These are phyloP conservation scores for Melanitta fusca DNA, from an alignment of 2,797 vertebrate species.

Conservation along the genomic window DNA sequence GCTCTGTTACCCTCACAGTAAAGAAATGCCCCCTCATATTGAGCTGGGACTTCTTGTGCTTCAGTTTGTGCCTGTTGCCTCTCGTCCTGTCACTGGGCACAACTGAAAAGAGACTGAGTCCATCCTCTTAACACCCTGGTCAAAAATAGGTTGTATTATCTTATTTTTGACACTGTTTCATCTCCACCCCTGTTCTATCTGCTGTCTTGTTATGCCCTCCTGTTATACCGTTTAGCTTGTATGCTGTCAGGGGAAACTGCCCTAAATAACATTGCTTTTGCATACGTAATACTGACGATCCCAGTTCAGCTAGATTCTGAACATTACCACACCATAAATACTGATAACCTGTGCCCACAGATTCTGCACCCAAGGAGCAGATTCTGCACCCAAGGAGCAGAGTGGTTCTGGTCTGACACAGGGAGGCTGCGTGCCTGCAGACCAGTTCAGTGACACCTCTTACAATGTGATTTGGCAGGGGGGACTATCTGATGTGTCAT, in stretches of 20 bases:
- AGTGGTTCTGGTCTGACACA: background rate
- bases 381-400: background rate
- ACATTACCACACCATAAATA: background rate
- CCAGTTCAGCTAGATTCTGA: background rate
- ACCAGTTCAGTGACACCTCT: rapidly evolving
- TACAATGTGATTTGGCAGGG: background rate
- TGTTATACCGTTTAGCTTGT: background rate
- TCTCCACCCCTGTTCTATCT: background rate
- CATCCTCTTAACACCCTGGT: too few species aligned
- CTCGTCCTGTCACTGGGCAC: too few species aligned
- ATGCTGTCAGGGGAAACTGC: rapidly evolving
- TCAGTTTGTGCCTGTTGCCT: too few species aligned
- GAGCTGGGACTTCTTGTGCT: too few species aligned
- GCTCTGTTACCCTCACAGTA: too few species aligned
- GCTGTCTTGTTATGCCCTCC: background rate
- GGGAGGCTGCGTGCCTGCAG: background rate
- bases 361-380: background rate
- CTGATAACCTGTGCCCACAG: background rate
- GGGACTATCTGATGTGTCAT: background rate
- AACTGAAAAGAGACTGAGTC: too few species aligned
- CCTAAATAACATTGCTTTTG: background rate
- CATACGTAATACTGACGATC: background rate
- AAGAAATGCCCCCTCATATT: too few species aligned
- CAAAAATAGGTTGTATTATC: background rate
- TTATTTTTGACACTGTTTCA: background rate